Base-by-base conservation (phyloP, 2,113 vertebrate genomes). In the human region DNA sequence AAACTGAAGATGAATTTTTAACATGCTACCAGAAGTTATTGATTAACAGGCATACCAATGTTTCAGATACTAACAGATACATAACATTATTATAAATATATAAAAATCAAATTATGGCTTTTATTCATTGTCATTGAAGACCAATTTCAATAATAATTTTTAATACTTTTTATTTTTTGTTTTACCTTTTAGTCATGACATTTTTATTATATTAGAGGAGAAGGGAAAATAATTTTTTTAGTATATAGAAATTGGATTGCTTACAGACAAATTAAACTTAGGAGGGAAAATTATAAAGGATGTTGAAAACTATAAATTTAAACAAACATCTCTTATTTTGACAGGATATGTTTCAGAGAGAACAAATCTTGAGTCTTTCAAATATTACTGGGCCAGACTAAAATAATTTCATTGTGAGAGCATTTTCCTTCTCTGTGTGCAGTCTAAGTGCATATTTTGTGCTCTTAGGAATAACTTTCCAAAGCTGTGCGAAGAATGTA, bases 381-480 rank as follows among this genome's bases (percentile, higher is more conserved):
- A 94, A 45, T 89, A 92, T 85, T 92, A 97, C 61, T 98, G 88
- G 72, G 92, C 88, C 88, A 97, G 84, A 43, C 87, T 93, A 96
- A 97, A 98, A 98, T 97, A 98, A 97, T 97, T 96, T 98, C 93
- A 97, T 92, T 97, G 97, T 98, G 97, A 97, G 97, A 98, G 92
- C 94, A 98, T 97, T 97, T 97, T 96, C 64, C 87, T 90, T 95
- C 96, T 94, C 92, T 84, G 90, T 95, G 95, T 96, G 95, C 78
- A 96, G 87, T 96, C 97, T 98, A 87, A 96, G 97, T 97, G 97
- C 97, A 97, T 97, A 97, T 97, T 98, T 98, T 87, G 89, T 94
- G 92, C 96, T 97, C 97, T 97, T 95, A 97, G 96, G 86, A 97
- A 93, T 97, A 97, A 93, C 68, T 97, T 98, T 98, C 92, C 93